A percentile compares a stretch with the other conserved stretches of the same genome.
Conservation (phyloP, 1,140 invertebrate genomes). For the Telenomus remus region DNA sequence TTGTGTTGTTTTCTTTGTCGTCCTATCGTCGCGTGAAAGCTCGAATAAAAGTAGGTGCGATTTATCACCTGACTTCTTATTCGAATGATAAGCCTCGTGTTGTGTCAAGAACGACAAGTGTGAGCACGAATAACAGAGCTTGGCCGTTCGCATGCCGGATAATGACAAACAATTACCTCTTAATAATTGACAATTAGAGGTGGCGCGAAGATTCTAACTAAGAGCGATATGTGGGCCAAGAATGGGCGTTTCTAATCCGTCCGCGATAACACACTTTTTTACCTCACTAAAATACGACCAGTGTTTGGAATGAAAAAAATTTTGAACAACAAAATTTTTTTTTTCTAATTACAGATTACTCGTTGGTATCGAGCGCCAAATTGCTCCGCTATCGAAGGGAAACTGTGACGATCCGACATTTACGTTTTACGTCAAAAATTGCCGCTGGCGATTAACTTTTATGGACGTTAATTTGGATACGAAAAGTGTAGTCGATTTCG, state of each 20-base stretch:
- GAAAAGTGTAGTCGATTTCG: no score
- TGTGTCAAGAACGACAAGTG: constrained; percentile 48
- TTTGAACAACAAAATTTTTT: neutral
- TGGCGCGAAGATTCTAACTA: constrained; percentile 26
- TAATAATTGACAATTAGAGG: constrained; percentile 67
- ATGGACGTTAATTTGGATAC: no score
- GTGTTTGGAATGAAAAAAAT: constrained; percentile 20
- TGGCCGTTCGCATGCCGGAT: constrained; percentile 61
- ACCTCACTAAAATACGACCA: constrained; percentile 24
- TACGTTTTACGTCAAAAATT: no score
- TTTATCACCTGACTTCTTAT: constrained; percentile 47
- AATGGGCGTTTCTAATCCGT: constrained; percentile 56
- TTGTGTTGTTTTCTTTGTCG: no score
- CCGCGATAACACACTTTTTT: constrained; percentile 36
- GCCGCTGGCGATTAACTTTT: no score
- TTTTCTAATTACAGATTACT: no score
- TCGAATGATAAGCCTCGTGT: constrained; percentile 43
- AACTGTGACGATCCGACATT: no score
- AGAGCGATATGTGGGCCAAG: constrained; percentile 60
- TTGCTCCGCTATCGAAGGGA: no score
- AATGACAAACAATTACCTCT: constrained; percentile 65
- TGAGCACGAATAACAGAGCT: constrained; percentile 66
- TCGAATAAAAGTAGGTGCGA: constrained; percentile 33
- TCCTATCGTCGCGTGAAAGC: constrained; percentile 17
- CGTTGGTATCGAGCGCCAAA: neutral